A percentile compares a stretch with the other conserved stretches of the same genome.
phyloP scores from a whole-genome alignment of 2,888 invertebrate species.

The Pomacea canaliculata region DNA sequence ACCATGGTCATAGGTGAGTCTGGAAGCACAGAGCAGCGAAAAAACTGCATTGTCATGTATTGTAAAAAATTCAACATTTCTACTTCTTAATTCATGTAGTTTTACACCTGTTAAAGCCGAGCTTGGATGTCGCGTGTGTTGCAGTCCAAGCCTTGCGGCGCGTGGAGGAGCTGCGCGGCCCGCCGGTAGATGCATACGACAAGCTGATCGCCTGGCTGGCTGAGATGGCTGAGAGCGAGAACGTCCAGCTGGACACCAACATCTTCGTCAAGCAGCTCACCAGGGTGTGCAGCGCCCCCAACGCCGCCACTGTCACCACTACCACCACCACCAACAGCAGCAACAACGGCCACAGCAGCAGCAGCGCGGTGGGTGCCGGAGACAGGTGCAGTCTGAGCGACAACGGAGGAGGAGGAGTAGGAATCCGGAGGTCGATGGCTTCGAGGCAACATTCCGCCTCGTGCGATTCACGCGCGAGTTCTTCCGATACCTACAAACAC shows the following conservation, averaged over 20 bases:
- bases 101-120: not conserved
- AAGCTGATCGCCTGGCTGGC: constrained; percentile 55
- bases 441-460: constrained; percentile 39
- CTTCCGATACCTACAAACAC: constrained; percentile 7
- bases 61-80: too few relatives aligned
- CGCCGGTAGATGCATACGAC: constrained; percentile 48
- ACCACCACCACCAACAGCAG: too few relatives aligned
- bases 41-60: too few relatives aligned
- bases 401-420: not conserved
- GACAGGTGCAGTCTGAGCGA: constrained; percentile 3
- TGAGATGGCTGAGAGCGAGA: constrained; percentile 55
- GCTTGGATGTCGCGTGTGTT: not conserved
- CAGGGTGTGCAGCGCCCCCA: constrained; percentile 21
- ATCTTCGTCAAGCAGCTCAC: constrained; percentile 46
- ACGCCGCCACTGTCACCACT: not conserved
- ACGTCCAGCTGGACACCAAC: constrained; percentile 42
- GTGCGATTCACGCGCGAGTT: constrained; percentile 40
- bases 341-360: constrained; percentile 1
- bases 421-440: constrained; percentile 6
- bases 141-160: constrained; percentile 35
- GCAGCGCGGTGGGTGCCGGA: not conserved
- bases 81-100: too few relatives aligned
- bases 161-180: constrained; percentile 37
- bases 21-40: too few relatives aligned
- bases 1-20: too few relatives aligned